Conservation (phyloP, 2,797 vertebrate species). For the Perodicticus potto region DNA sequence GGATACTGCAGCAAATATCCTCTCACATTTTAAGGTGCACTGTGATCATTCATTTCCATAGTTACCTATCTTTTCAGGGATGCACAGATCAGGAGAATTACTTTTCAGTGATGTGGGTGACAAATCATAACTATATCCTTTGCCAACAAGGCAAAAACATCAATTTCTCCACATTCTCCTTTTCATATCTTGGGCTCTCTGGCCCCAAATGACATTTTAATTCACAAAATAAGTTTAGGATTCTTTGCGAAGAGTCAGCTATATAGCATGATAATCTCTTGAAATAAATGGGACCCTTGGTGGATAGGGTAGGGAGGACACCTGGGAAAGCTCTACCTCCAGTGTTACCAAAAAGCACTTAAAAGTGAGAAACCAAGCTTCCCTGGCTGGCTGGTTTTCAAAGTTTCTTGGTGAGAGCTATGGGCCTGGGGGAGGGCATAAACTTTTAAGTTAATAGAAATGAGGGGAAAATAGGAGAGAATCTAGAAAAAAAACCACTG, state of each 20-base stretch:
- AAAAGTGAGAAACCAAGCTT: constrained; percentile 15
- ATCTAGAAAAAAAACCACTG: constrained; percentile 10
- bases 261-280: constrained; percentile 35
- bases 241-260: constrained; percentile 28
- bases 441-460: constrained; percentile 7
- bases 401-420: constrained; percentile 14
- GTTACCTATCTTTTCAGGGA: background rate
- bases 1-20: background rate
- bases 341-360: constrained; percentile 5
- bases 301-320: background rate
- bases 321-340: constrained; percentile 20
- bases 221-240: constrained; percentile 61
- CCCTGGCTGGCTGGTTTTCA: background rate
- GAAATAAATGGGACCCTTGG: constrained; percentile 30
- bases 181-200: background rate
- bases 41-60: background rate
- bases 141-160: constrained; percentile 1
- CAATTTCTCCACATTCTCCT: constrained; percentile 8
- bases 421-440: background rate
- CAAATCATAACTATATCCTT: background rate
- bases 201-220: constrained; percentile 24
- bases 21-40: background rate
- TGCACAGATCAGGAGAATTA: constrained; percentile 3
- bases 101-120: background rate
- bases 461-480: background rate